Base-by-base conservation (phyloP, 2,113 vertebrate genomes). In the Toxotes jaculatrix region DNA sequence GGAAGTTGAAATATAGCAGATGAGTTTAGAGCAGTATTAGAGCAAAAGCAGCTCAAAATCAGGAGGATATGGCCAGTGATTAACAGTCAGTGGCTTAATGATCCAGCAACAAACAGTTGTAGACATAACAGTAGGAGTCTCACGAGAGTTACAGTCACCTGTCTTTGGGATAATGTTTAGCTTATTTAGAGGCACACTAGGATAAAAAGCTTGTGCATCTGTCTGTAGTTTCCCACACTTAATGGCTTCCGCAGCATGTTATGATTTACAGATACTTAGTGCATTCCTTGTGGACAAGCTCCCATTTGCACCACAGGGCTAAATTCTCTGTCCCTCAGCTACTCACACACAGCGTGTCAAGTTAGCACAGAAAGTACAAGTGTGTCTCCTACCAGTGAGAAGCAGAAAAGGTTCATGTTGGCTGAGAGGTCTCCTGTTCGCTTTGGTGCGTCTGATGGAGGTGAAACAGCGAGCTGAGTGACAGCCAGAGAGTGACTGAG, bases 321-420 rank as follows among this genome's bases (percentile, higher is more conserved):
- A 56, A 64, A 7, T 13, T 21, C 17, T 74, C 63, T 13, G 36
- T 49, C 43, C n/a, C 40, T 38, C 27, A 47, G 13, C 1, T 5
- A 68, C 43, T 32, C 49, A 59, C 36, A 67, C 53, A 60, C 66
- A 57, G 38, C 19, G 14, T 4, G 13, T 11, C 13, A 3, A 2
- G 6, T 23, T 76, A 4, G 60, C 19, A 38, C 16, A 65, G n/a
- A 49, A 76, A 77, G 66, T 0, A 68, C 27, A 75, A 69, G 34
- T 34, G 5, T 34, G 38, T 67, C 38, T 94, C 97, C 97, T 96
- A 99, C 97, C 97, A 98, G 91, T 9, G 98, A 98, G 90, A 99
- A 97, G 93, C 98, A 99, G 95, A 99, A 98, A 69, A 99, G 97
- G 90, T 98, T 99, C 97, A 99, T 98, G 85, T 79, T 94, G 91